Evolutionary conservation across 1,140 invertebrate species (phyloP), one percentile per base, ranked within the genome.

Genomic region (Drosophila asahinai): DNA sequence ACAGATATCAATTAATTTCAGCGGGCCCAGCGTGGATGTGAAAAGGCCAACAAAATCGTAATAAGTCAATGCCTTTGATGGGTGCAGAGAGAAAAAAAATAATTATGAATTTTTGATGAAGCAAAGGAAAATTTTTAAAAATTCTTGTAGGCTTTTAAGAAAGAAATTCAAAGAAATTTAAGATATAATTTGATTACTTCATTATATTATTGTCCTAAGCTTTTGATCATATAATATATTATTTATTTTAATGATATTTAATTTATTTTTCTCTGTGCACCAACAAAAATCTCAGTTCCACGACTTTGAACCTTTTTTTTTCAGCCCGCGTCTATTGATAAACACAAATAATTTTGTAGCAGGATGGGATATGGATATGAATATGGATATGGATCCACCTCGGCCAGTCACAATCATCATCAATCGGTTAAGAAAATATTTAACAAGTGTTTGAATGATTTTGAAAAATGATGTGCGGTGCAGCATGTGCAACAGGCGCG

Each of bases 341-440:
- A 90, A 89, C 81, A 89, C 86, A 90, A 89, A 89, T 84, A 89
- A 74, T 77, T 83, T 81, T 80, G 83, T 83, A 70, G 81, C 86
- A 84, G 81, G 81, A 83, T 84, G 81, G 54, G 17, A 2, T 38
- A 38, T 54, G 42, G n/a, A 6, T 43, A 43, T 43, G 51, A 12
- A 33, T 54, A 57, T 57, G 54, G 36, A 57, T 40, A 77, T 72
- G 63, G 65, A 66, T 54, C 52, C 49, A 48, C 61, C 65, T 61
- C 74, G 65, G 42, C 59, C 80, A 89, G 81, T 78, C 86, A 89
- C 81, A 90, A 90, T 89, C 82, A 86, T 90, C 83, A 90, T 90
- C 87, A 91, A 90, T 90, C 86, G 86, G 86, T 86, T 90, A 90
- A 91, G 86, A 90, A 90, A 90, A 90, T 90, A 90, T 90, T 90